phyloP scores from a whole-genome alignment of 1,140 invertebrate genomes.

The Wiebesia pumilae region DNA sequence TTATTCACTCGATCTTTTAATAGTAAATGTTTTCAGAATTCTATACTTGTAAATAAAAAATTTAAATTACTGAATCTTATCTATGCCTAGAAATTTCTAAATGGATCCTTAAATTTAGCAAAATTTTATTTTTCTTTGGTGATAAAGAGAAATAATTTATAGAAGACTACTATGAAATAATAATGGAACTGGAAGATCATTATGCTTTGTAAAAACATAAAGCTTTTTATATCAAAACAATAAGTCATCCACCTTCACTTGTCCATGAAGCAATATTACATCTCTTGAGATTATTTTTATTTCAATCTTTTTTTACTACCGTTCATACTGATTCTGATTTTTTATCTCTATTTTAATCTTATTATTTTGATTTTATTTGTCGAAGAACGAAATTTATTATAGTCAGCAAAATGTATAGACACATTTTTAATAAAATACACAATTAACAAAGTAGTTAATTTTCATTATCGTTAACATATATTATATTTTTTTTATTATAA shows the following conservation, averaged over 20 bases:
- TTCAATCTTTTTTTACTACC: slow-evolving; percentile 21
- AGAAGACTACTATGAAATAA: too few relatives aligned
- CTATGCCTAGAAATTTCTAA: too few relatives aligned
- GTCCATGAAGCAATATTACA: slow-evolving; percentile 29
- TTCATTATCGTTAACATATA: too few relatives aligned
- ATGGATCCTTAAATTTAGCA: too few relatives aligned
- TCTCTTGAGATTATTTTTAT: neutral
- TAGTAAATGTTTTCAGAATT: too few relatives aligned
- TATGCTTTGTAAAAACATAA: too few relatives aligned
- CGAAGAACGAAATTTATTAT: neutral
- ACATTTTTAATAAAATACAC: slow-evolving; percentile 5
- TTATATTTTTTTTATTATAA: too few relatives aligned
- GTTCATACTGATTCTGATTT: slow-evolving; percentile 17
- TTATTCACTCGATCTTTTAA: neutral
- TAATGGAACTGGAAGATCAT: too few relatives aligned
- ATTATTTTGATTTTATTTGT: slow-evolving; percentile 8
- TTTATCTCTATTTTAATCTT: slow-evolving; percentile 38
- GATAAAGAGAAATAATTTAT: too few relatives aligned
- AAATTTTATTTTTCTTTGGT: too few relatives aligned
- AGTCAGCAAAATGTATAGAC: neutral
- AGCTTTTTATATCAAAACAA: slow-evolving; percentile 11
- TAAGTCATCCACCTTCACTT: slow-evolving; percentile 7
- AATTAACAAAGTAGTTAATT: neutral
- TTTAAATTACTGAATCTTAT: too few relatives aligned
- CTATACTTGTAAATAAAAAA: too few relatives aligned